Conservation (phyloP, 2,113 vertebrate species). For the Coturnix japonica region DNA sequence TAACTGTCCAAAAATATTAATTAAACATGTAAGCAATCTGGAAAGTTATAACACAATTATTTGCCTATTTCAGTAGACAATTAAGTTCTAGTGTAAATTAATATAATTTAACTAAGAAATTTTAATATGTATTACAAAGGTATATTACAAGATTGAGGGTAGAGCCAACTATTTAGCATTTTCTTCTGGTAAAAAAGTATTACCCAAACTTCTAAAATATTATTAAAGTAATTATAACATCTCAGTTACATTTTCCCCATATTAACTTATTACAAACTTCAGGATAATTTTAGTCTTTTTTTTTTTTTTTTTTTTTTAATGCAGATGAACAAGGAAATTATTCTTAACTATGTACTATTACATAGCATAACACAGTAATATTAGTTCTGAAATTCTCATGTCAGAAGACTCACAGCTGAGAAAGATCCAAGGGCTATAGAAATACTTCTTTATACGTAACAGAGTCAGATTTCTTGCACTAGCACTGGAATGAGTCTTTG, state of each 20-base stretch:
- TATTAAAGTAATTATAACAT: neutral
- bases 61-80: neutral
- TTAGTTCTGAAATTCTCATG: neutral
- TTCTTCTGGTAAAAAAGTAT: neutral
- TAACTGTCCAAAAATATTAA: neutral
- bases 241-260: neutral
- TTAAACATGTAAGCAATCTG: neutral
- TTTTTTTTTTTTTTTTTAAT: neutral
- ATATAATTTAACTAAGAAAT: neutral
- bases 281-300: neutral
- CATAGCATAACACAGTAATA: neutral
- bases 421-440: neutral
- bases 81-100: neutral
- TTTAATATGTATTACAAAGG: neutral
- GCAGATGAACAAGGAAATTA: neutral
- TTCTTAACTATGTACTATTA: neutral
- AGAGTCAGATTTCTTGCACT: neutral
- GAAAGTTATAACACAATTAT: neutral
- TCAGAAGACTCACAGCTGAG: neutral
- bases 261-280: slow-evolving; percentile 6
- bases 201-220: neutral
- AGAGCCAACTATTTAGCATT: neutral
- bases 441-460: neutral
- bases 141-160: neutral
- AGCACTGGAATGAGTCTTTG: neutral